Conservation (phyloP, 2,113 vertebrate species). For the Piprites chloris region DNA sequence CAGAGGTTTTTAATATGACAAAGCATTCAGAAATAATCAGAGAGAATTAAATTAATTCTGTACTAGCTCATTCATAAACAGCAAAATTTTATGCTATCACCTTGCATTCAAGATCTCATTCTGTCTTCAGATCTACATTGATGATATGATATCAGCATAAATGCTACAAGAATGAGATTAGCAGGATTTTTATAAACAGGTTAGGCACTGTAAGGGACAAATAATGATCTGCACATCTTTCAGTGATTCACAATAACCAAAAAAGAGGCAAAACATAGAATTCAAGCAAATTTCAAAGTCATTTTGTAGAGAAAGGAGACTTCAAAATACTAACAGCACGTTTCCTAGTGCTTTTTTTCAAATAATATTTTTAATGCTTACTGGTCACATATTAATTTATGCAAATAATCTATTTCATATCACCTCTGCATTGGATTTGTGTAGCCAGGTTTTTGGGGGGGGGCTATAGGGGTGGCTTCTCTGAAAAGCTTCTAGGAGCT, state of each 20-base stretch:
- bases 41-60: not conserved
- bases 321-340: not conserved
- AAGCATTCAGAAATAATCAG: constrained; percentile 3
- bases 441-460: not conserved
- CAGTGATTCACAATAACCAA: not conserved
- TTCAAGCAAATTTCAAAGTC: not conserved
- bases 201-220: not conserved
- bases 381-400: not conserved
- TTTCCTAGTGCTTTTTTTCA: not conserved
- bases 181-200: not conserved
- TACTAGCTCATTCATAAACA: not conserved
- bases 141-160: not conserved
- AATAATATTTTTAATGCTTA: not conserved
- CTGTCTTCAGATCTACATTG: not conserved
- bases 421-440: not conserved
- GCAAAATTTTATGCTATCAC: not conserved
- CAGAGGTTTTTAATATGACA: not conserved
- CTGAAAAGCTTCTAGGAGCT: not conserved
- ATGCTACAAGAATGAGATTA: not conserved
- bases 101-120: not conserved
- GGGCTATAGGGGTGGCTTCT: not conserved
- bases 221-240: not conserved
- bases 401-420: not conserved
- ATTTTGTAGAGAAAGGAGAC: not conserved
- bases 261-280: not conserved